These are phyloP conservation scores for Apolygus lucorum DNA, from an alignment of 1,140 invertebrate genomes.

Conservation along the genomic window DNA sequence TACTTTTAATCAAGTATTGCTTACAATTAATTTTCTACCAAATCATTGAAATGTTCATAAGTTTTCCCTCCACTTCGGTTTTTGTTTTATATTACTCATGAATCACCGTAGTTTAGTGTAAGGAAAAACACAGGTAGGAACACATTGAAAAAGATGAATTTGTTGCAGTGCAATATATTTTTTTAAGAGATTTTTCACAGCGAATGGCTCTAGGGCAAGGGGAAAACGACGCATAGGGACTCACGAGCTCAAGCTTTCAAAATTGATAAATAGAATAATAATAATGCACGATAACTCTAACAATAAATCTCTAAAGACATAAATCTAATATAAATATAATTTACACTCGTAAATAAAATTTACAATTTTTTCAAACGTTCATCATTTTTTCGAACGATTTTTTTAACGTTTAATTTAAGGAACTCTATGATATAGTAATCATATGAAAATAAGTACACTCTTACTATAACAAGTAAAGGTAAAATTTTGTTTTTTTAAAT, in stretches of 20 bases:
- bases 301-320: neutral
- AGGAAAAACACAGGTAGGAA: too few species aligned
- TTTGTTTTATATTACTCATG: too few species aligned
- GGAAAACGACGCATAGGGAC: constrained; percentile 12
- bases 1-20: too few species aligned
- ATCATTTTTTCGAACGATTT: constrained; percentile 1
- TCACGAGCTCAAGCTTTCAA: constrained; percentile 4
- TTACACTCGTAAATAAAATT: constrained; percentile 13
- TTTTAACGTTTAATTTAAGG: constrained; percentile 9
- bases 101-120: too few species aligned
- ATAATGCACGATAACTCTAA: neutral
- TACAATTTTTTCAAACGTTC: neutral
- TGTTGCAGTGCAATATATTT: constrained; percentile 1
- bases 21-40: too few species aligned
- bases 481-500: neutral
- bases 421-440: neutral
- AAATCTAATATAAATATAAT: constrained; percentile 3
- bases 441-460: neutral
- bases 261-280: constrained; percentile 12
- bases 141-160: too few species aligned
- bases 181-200: neutral
- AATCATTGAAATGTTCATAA: too few species aligned
- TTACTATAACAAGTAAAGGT: too few species aligned
- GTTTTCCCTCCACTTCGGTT: too few species aligned
- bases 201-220: neutral